Conservation (phyloP, 1,140 invertebrate genomes). For the Melanaphis sacchari region DNA sequence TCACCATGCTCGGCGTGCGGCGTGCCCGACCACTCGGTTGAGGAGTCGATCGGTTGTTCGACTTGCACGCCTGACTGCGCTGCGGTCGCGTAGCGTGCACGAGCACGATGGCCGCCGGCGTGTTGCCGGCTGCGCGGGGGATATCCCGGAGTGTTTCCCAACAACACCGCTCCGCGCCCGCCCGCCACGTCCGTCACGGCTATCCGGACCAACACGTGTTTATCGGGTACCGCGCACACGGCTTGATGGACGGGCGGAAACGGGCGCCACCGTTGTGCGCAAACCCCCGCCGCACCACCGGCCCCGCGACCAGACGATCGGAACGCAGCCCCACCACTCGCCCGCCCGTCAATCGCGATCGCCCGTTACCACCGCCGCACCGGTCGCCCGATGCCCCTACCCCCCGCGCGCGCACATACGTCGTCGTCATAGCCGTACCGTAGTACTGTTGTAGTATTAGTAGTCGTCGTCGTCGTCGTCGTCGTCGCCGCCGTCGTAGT, state of each 20-base stretch:
- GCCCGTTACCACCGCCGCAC: not conserved
- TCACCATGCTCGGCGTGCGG: not conserved
- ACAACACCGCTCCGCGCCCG: conserved; percentile 38
- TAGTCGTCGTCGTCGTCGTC: no score
- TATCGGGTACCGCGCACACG: conserved; percentile 44
- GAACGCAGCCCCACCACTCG: conserved; percentile 11
- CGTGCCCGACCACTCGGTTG: not conserved
- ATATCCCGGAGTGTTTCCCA: conserved; percentile 57
- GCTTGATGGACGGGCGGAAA: conserved; percentile 37
- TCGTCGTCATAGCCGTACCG: not conserved
- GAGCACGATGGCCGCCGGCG: not conserved
- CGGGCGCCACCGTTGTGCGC: conserved; percentile 54
- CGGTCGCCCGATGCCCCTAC: not conserved
- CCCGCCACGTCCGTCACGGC: not conserved
- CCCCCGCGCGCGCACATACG: conserved; percentile 28
- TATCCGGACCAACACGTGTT: conserved; percentile 57
- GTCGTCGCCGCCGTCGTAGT: not conserved
- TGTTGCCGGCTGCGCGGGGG: conserved; percentile 43
- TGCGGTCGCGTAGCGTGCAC: not conserved
- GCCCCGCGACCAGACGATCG: conserved; percentile 28
- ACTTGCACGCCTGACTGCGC: not conserved
- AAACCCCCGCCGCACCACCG: conserved; percentile 28
- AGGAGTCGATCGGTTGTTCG: not conserved
- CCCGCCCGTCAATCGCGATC: not conserved
- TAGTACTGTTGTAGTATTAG: not conserved